Evolutionary conservation across 2,797 vertebrate genomes (phyloP), one percentile per base, ranked within the genome.

Genomic region (Bovichtus variegatus): DNA sequence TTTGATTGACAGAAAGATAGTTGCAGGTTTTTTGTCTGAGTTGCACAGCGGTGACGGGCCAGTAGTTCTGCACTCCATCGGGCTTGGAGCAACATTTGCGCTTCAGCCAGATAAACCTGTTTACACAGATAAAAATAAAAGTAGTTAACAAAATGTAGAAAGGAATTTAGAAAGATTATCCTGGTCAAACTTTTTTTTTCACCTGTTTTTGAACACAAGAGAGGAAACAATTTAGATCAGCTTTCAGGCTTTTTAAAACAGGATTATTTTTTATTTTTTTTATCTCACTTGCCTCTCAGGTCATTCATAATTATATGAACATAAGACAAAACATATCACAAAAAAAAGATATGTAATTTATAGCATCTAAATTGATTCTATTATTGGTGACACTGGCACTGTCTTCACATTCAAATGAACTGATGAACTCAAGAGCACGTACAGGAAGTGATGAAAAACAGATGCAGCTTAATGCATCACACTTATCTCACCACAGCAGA

Each of bases 1-100:
- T 71, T 55, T 21, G 49, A 76, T 46, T 54, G 49, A 58, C 31
- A 57, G 34, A 57, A 16, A 58, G n/a, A 71, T 55, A 50, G 50
- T 7, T 46, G 16, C 9, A 0, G 60, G 13, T 44, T 68, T 67
- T 65, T 65, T n/a, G 40, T 82, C 60, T 61, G 51, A 67, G 2
- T 18, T 74, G 27, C 8, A 21, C 18, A n/a, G 16, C 36, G 59
- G 36, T 51, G 23, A 34, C 43, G 0, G 1, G 41, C 44, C 29
- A 21, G 49, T 31, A n/a, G 47, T 51, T 62, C 23, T 36, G 4
- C n/a, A 49, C 34, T 13, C 6, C 12, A 63, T 8, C 31, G 59
- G 78, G 27, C 54, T 70, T 2, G 0, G 6, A 25, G 51, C 61
- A 61, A 51, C 29, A 18, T 44, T 61, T 66, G 18, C 71, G 49